Evolutionary conservation across 2,797 vertebrate genomes (phyloP), one percentile per base, ranked within the genome.

Genomic region (Mallotus villosus): DNA sequence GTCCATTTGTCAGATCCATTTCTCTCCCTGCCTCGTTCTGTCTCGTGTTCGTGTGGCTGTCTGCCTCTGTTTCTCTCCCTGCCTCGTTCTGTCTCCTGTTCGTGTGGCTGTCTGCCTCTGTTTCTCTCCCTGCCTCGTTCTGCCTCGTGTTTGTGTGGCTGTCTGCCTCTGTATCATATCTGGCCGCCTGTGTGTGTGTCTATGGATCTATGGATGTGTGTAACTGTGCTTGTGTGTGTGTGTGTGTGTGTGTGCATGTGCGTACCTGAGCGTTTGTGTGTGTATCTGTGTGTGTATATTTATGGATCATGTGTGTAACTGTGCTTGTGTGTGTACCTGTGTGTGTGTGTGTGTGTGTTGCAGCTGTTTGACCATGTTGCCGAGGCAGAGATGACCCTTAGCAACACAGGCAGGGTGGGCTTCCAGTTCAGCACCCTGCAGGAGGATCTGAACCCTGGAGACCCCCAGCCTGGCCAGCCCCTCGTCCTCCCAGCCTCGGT

Each of bases 351-450:
- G 51, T 55, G 51, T n/a, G 17, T n/a, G 51, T 19, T 72, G 0
- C 68, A 98, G 96, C 76, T 90, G 22, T 96, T 97, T 80, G 86
- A 95, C 24, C 66, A 85, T 1, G 80, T 94, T 41, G 86, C 79
- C 0, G 79, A 96, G 77, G 88, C 82, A 2, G 77, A 92, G 70
- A 41, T 97, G 67, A 92, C 84, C 5, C 86, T 98, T 63, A 91
- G 3, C 67, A 99, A 95, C 82, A 93, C 79, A 0, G 95, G 96
- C 0, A 90, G 91, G 8, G 69, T 97, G 9, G 87, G 90, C 55
- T 97, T 99, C 79, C 81, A 89, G 60, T 98, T 93, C 69, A 77
- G 9, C 16, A 88, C 93, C 63, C 82, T 87, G 24, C 60, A 76
- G 34, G 24, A 49, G 21, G 58, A 84, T 63, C 1, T 0, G 0